Evolutionary conservation across 2,888 invertebrate genomes (phyloP), one percentile per base, ranked within the genome.

Genomic region (Nephrotoma appendiculata): DNA sequence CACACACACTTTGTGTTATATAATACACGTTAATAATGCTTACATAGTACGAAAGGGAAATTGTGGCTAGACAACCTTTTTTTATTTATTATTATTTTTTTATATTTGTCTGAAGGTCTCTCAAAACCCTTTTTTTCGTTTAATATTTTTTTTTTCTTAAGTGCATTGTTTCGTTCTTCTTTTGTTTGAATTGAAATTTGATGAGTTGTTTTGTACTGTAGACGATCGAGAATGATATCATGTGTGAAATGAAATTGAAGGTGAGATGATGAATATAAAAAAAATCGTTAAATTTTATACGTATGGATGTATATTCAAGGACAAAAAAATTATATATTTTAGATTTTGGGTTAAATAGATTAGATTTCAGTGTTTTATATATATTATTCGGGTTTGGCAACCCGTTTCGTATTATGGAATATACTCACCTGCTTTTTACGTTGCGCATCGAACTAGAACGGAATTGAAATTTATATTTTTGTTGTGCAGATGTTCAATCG

Each of bases 41-140:
- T 44, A 44, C 44, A n/a, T 84, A 84, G 42, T 42, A 42, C 41
- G 84, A 84, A 84, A 84, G 84, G 84, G 84, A 84, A 84, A 84
- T 84, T 84, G 84, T 84, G 84, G 84, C 84, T 84, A 84, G 84
- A 84, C 84, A 84, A 84, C 84, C 84, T 84, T 84, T 84, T 48
- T 83, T 83, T 83, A 41, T 83, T 83, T 41, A 41, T 84, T 84
- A n/a, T 12, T 42, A 42, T n/a, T 4, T 42, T 19, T 19, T 3
- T 84, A n/a, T 43, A 42, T 84, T 84, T 84, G 43, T 71, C 31
- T 31, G 71, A 71, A 71, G 71, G 71, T 71, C 71, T 71, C 71
- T 71, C 15, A n/a, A 42, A 84, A 84, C 84, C 84, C 84, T 84
- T 84, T 84, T 83, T 31, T 41, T 48, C n/a, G 48, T 48, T 48